Percentiles rank a stretch among this genome's conserved stretches.
Conservation (phyloP, 2,888 invertebrate genomes). For the Mimachlamys varia region DNA sequence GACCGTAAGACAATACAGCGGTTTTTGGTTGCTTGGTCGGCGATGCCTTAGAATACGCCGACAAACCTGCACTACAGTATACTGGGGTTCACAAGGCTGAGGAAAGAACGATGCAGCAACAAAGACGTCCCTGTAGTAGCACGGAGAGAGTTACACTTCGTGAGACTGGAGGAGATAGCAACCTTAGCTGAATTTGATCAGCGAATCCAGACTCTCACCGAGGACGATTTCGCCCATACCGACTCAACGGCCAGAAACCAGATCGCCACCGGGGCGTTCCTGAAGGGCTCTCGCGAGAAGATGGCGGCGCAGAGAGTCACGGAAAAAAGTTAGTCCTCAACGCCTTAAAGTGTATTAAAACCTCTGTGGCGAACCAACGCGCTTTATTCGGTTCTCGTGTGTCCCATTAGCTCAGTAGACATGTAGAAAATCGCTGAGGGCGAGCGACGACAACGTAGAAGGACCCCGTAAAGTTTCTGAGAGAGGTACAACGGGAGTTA, state of each 20-base stretch:
- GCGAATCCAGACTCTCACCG: slow-evolving; percentile 29
- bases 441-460: too few species aligned
- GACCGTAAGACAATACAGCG: not conserved
- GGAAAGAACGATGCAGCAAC: not conserved
- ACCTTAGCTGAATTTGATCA: slow-evolving; percentile 36
- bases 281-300: slow-evolving; percentile 37
- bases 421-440: not conserved
- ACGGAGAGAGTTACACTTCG: slow-evolving; percentile 12
- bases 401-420: not conserved
- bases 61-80: not conserved
- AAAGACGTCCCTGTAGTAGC: slow-evolving; percentile 34
- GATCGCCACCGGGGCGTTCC: slow-evolving; percentile 31
- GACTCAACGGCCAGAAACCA: slow-evolving; percentile 14
- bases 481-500: too few species aligned
- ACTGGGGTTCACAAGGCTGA: not conserved
- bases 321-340: not conserved
- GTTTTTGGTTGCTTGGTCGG: not conserved
- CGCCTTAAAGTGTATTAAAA: not conserved
- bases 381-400: not conserved
- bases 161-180: slow-evolving; percentile 34
- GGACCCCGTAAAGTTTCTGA: too few species aligned
- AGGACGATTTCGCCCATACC: not conserved
- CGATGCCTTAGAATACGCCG: slow-evolving; percentile 40
- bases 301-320: slow-evolving; percentile 19
- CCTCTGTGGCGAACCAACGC: not conserved